phyloP scores from a whole-genome alignment of 2,797 vertebrate genomes.

The Eutrigla gurnardus region DNA sequence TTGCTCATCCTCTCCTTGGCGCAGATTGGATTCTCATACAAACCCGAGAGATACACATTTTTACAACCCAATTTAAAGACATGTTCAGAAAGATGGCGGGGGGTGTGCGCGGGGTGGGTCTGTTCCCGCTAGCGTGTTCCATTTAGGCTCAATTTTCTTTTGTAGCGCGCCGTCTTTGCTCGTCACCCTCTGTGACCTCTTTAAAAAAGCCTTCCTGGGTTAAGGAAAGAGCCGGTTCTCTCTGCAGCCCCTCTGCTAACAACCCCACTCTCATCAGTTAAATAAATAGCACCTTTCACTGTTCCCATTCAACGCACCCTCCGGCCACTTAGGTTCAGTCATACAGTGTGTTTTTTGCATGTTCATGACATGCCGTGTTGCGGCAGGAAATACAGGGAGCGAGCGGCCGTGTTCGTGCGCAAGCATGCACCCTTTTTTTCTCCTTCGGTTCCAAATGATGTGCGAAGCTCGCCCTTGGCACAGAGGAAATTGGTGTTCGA shows the following conservation, averaged over 20 bases:
- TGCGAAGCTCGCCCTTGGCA: slow-evolving; percentile 68
- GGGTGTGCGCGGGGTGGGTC: neutral
- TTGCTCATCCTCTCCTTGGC: slow-evolving; percentile 51
- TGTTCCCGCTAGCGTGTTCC: slow-evolving; percentile 43
- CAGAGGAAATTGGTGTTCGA: slow-evolving; percentile 81
- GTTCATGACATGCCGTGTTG: slow-evolving; percentile 45
- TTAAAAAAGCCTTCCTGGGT: slow-evolving; percentile 40
- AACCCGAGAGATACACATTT: slow-evolving; percentile 68
- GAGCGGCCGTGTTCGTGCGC: slow-evolving; percentile 40
- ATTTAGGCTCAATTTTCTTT: slow-evolving; percentile 65
- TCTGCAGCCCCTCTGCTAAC: slow-evolving; percentile 46
- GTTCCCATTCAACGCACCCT: slow-evolving; percentile 62
- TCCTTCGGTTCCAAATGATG: slow-evolving; percentile 67
- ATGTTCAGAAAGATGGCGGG: slow-evolving; percentile 48
- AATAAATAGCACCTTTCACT: slow-evolving; percentile 78
- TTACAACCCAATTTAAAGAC: slow-evolving; percentile 74
- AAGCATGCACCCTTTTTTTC: slow-evolving; percentile 57
- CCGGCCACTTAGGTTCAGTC: slow-evolving; percentile 58
- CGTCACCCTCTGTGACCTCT: slow-evolving; percentile 56
- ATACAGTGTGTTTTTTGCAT: slow-evolving; percentile 54
- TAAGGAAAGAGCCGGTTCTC: slow-evolving; percentile 44
- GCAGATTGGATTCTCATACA: slow-evolving; percentile 71
- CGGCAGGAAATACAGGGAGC: slow-evolving; percentile 53
- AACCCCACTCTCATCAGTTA: slow-evolving; percentile 74
- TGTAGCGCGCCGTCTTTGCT: slow-evolving; percentile 30